phyloP scores from a whole-genome alignment of 2,113 vertebrate species.

The Zosterops japonicus region DNA sequence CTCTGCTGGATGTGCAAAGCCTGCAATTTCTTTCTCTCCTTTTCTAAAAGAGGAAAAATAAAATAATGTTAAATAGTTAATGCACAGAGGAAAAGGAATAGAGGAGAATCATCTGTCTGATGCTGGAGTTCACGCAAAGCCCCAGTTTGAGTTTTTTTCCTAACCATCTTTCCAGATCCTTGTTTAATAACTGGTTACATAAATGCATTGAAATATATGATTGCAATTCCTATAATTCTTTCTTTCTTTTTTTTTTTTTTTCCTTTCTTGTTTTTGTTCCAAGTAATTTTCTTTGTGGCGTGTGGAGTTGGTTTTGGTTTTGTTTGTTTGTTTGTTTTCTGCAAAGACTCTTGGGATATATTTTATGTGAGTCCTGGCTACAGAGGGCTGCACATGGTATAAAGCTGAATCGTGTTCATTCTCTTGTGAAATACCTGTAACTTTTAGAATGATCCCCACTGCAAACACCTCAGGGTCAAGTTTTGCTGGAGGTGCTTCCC shows the following conservation, averaged over 20 bases:
- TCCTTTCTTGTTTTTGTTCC: not conserved
- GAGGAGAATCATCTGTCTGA: not conserved
- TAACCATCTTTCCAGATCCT: not conserved
- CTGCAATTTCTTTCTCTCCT: not conserved
- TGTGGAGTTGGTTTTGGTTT: not conserved
- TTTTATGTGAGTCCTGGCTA: not conserved
- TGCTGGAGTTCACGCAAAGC: not conserved
- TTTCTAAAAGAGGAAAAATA: not conserved
- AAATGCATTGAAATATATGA: not conserved
- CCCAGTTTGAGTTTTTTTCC: not conserved
- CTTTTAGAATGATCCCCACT: not conserved
- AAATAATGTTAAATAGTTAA: not conserved
- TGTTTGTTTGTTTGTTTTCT: not conserved
- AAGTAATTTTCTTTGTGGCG: not conserved
- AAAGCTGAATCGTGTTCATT: not conserved
- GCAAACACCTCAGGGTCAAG: not conserved
- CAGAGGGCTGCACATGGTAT: not conserved
- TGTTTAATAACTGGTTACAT: not conserved
- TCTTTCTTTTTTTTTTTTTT: not conserved
- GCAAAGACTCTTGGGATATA: not conserved
- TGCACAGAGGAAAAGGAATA: not conserved
- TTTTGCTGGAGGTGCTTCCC: not conserved
- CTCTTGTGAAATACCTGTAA: not conserved
- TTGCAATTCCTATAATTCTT: not conserved
- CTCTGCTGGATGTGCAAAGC: slow-evolving; percentile 7